Base-by-base conservation (phyloP, 2,888 invertebrate species). In the Acrocyrtus sp. region DNA sequence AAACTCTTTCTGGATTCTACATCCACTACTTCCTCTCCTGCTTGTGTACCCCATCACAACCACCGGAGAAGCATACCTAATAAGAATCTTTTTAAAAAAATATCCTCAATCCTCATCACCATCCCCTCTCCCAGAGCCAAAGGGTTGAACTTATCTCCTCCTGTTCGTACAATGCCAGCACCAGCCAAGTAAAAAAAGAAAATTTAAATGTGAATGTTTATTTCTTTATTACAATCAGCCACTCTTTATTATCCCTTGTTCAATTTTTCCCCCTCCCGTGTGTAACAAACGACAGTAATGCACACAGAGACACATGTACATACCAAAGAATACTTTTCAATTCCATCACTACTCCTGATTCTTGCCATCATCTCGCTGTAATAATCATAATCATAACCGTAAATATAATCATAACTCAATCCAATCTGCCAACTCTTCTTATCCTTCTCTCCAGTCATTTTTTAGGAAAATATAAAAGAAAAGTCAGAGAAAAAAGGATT, bases 331-430 rank as follows among this genome's bases (percentile, higher is more conserved):
- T n/a, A 15, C 47, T 53, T 62, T 43, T 63, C 70, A 63, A n/a
- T n/a, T n/a, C n/a, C n/a, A n/a, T n/a, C n/a, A n/a, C n/a, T n/a
- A n/a, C n/a, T n/a, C n/a, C n/a, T n/a, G n/a, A n/a, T n/a, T n/a
- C n/a, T n/a, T 61, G 69, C 39, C 62, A 60, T 74, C 54, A 56
- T 62, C 61, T 69, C 69, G 62, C 19, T 62, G 57, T 75, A 67
- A 77, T 77, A 74, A 77, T 77, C 72, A 72, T 77, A 74, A 77
- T 72, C 70, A 74, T 77, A 74, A 77, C 69, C 74, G 69, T 75
- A 77, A 77, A 77, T 72, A 65, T 77, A 66, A 74, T 75, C 77
- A 72, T 77, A 77, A 77, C 72, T 77, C 77, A 77, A 77, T 77
- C 69, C 77, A 74, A 73, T 73, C 72, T 72, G 69, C 72, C 72